A percentile compares a stretch with the other conserved stretches of the same genome.
phyloP scores from a whole-genome alignment of 2,888 invertebrate genomes.

The Stegana nigrithorax region DNA sequence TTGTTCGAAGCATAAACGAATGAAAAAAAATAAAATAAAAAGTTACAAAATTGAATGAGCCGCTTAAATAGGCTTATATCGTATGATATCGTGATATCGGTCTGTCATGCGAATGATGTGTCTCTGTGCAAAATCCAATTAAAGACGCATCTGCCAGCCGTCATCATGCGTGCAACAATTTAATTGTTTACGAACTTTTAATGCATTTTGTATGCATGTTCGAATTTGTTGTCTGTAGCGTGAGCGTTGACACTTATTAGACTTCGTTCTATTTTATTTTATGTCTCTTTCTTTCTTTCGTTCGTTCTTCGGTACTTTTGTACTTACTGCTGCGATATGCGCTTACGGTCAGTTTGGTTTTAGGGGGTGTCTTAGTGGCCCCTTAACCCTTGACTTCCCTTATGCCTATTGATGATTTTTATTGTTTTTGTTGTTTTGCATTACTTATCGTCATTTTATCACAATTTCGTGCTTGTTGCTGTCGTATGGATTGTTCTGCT shows the following conservation, averaged over 20 bases:
- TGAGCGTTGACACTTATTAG: slow-evolving; percentile 17
- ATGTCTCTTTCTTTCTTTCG: not conserved
- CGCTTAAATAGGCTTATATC: too few relatives aligned
- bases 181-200: not conserved
- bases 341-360: not conserved
- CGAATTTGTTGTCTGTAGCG: not conserved
- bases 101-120: too few relatives aligned
- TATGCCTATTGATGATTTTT: not conserved
- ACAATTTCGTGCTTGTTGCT: slow-evolving; percentile 31
- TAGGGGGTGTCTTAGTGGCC: slow-evolving; percentile 45
- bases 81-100: too few relatives aligned
- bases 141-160: too few relatives aligned
- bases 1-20: too few relatives aligned
- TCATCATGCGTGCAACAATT: too few relatives aligned
- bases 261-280: slow-evolving; percentile 24
- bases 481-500: slow-evolving; percentile 24
- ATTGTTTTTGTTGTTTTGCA: slow-evolving; percentile 21
- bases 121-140: too few relatives aligned
- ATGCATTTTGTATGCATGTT: not conserved
- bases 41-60: too few relatives aligned
- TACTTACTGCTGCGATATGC: not conserved
- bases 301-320: too few relatives aligned
- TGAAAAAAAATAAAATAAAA: too few relatives aligned
- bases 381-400: slow-evolving; percentile 13
- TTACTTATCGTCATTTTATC: slow-evolving; percentile 35